Evolutionary conservation across 2,797 vertebrate genomes (phyloP), one percentile per base, ranked within the genome.

Genomic region (Rhadinocentrus ornatus): DNA sequence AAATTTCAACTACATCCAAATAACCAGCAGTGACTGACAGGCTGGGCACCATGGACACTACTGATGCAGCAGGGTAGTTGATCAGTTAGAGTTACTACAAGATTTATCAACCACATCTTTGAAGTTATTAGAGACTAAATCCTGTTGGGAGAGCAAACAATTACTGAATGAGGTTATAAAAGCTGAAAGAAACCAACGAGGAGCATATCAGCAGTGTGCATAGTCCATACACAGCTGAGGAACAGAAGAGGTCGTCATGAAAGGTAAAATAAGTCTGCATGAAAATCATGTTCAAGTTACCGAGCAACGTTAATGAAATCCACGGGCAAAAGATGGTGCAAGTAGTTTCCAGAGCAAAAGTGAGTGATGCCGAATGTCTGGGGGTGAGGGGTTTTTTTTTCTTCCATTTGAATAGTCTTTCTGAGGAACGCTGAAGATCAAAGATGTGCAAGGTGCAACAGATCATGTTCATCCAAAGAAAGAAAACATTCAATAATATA

Each of bases 61-160:
- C 81, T 90, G 92, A 91, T 88, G 88, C 91, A 93, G 90, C 90
- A 91, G 90, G 90, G 86, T 85, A 89, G 85, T 84, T 92, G 90
- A 86, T 92, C 86, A 90, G 77, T 87, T 88, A 88, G 80, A 93
- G 89, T 89, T 88, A 92, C 91, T 91, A 91, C 56, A 89, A 88
- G 90, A 90, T 84, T 87, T 57, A 85, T 88, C 79, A 87, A 90
- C 88, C 90, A 93, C 90, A 80, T 89, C 76, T 84, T 90, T 83
- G 90, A 87, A 81, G 87, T 90, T 80, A 78, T 78, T 69, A 90
- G 75, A 89, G 83, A 90, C 86, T 86, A 87, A 69, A 88, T 92
- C 89, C 89, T 89, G 88, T 78, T 82, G 85, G 84, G 89, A 90
- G 89, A 89, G 87, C 89, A 82, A 89, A 93, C 81, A 65, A 90